Evolutionary conservation across 2,888 invertebrate genomes (phyloP), one percentile per base, ranked within the genome.

Genomic region (Ophonus ardosiacus): DNA sequence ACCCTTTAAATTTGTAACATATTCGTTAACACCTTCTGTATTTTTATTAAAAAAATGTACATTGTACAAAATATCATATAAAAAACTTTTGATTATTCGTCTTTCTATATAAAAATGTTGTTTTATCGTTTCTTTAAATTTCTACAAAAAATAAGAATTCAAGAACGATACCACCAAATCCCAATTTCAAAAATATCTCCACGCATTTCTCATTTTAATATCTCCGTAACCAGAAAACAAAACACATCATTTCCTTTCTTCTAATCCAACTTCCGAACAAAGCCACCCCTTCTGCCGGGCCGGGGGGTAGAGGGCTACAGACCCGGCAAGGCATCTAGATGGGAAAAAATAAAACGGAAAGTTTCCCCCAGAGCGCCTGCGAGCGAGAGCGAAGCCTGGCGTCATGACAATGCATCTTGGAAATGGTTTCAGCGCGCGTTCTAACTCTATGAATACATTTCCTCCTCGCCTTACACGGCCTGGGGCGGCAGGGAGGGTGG

Each of bases 371-470:
- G 90, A 89, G 91, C 87, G 88, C 88, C 88, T 89, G 90, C 88
- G 87, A 85, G 88, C 89, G 87, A 86, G 88, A 31, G 31, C 31
- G 31, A 31, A 31, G 31, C 31, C 88, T 88, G 88, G 89, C 89
- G 89, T 90, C 84, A 91, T 90, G 91, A 91, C 91, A 91, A 91
- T 91, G 91, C 91, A 91, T 91, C 91, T 91, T 91, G 89, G 90
- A 90, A 89, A 89, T 87, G 89, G 88, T 88, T 88, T 88, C 88
- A 87, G 88, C 87, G 87, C 87, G 85, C 85, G 88, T 87, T 88
- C 87, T 88, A 88, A 88, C 88, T 88, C 88, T 88, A 89, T 89
- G 88, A 89, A 89, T 89, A 89, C 88, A 89, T 89, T 89, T 90
- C 78, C 84, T 76, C 43, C 43, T 51, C 13, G 43, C 43, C 43